Conservation (phyloP, 2,888 invertebrate genomes). For the Nephrocerus scutellatus region DNA sequence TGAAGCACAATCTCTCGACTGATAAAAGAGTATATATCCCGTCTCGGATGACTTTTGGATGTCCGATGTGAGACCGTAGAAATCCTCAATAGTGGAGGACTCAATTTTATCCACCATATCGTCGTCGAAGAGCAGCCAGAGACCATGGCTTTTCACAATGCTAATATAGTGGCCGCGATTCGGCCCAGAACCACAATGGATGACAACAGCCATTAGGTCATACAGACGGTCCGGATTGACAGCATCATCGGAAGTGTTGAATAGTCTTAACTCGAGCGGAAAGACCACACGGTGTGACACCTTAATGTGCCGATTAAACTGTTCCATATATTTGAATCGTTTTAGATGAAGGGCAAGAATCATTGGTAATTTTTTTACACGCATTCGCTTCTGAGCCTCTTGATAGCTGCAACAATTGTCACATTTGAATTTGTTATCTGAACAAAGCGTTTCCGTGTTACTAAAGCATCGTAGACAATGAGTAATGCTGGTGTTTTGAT, state of each 20-base stretch:
- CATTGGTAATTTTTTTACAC: conserved; percentile 96
- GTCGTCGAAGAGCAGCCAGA: conserved; percentile 99
- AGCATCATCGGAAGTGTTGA: conserved; percentile 98
- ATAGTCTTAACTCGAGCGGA: conserved; percentile 92
- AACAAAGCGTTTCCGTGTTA: conserved; percentile 96
- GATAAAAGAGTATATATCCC: conserved; percentile 99
- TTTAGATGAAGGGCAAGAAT: conserved; percentile 97
- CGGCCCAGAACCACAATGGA: conserved; percentile 98
- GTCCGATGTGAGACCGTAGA: conserved; percentile 97
- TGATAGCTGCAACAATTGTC: conserved; percentile 99
- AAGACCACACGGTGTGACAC: conserved; percentile 99
- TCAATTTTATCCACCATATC: conserved; percentile 99
- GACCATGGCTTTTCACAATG: conserved; percentile 98
- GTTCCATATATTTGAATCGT: conserved; percentile 93
- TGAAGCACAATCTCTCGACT: conserved; percentile 72
- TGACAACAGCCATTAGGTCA: conserved; percentile 97
- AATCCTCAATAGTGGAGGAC: conserved; percentile 96
- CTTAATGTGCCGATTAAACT: conserved; percentile 97
- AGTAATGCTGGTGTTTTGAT: conserved; percentile 98
- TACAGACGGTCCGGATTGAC: conserved; percentile 97
- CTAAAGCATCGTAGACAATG: conserved; percentile 97
- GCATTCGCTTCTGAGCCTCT: conserved; percentile 97
- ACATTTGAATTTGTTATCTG: conserved; percentile 99
- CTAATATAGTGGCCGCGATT: conserved; percentile 99
- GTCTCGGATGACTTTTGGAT: conserved; percentile 99